Evolutionary conservation across 2,888 invertebrate genomes (phyloP), one percentile per base, ranked within the genome.

Genomic region (Dastarcus helophoroides): DNA sequence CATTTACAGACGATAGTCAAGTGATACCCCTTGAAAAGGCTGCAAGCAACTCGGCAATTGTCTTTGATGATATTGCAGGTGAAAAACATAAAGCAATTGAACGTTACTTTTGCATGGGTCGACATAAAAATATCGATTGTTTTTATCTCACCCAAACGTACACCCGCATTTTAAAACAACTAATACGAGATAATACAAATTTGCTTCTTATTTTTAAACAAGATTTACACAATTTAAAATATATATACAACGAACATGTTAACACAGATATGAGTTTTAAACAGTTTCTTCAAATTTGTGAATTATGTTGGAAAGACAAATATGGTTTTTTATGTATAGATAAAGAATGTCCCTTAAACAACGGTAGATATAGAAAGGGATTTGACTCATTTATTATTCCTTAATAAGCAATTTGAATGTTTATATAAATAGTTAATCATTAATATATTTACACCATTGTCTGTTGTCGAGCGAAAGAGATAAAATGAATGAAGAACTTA

Each of bases 51-150:
- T n/a, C n/a, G n/a, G n/a, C n/a, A n/a, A n/a, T n/a, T n/a, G n/a
- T n/a, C n/a, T 60, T 60, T 37, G 56, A 58, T 40, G 56, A 59
- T 45, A 47, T 58, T 12, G 47, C 48, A 11, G 54, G 51, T 22
- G 54, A 51, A 8, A 48, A 50, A 28, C 50, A 52, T 34, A 36
- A 46, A n/a, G n/a, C n/a, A n/a, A n/a, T n/a, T n/a, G n/a, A n/a
- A n/a, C n/a, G n/a, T n/a, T n/a, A n/a, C n/a, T 24, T 42, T 39
- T 21, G 47, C 6, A 50, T 54, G 32, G 47, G 48, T 4, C 37
- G 51, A 13, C 51, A 51, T 38, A 41, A 37, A 6, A 14, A 38
- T 22, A 40, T 53, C n/a, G 51, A 53, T 33, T 41, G 27, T 50
- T n/a, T 50, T 28, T 15, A 14, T 29, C 9, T 31, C 5, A 17